These are phyloP conservation scores for Chascanopsetta lugubris DNA, from an alignment of 2,113 vertebrate species.

Conservation along the genomic window DNA sequence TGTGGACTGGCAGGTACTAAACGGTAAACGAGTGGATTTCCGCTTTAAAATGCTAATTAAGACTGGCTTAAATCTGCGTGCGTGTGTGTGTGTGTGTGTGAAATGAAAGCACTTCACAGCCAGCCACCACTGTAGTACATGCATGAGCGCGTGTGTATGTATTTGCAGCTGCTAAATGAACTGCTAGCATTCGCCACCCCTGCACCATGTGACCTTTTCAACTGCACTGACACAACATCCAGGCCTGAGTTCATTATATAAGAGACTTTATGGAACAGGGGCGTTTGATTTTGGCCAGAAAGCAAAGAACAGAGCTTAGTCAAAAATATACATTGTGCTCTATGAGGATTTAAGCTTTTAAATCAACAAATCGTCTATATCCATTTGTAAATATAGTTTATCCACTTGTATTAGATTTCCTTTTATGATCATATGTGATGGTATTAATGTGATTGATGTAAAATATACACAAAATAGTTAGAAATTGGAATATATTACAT, in stretches of 20 bases:
- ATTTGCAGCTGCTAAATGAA: slow-evolving; percentile 52
- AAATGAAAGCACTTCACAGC: slow-evolving; percentile 3
- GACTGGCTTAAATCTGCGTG: slow-evolving; percentile 26
- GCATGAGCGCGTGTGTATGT: slow-evolving; percentile 7
- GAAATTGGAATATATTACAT: too few relatives aligned
- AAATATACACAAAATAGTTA: too few relatives aligned
- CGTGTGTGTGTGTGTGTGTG: slow-evolving; percentile 12
- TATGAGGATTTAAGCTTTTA: too few relatives aligned
- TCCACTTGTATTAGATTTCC: too few relatives aligned
- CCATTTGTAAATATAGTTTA: too few relatives aligned
- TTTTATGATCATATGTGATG: too few relatives aligned
- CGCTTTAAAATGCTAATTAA: slow-evolving; percentile 72
- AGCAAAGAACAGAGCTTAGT: too few relatives aligned
- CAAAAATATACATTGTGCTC: too few relatives aligned
- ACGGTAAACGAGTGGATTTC: slow-evolving; percentile 52
- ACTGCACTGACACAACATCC: slow-evolving; percentile 20
- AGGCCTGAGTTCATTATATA: slow-evolving; percentile 38
- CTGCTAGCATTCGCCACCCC: slow-evolving; percentile 38
- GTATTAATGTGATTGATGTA: too few relatives aligned
- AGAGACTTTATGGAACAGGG: slow-evolving; percentile 6
- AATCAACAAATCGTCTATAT: too few relatives aligned
- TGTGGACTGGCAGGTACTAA: slow-evolving; percentile 61
- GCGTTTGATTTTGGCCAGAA: background rate
- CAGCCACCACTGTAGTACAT: slow-evolving; percentile 6
- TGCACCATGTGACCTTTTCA: slow-evolving; percentile 55